Percentiles rank a stretch among this genome's conserved stretches.
phyloP scores from a whole-genome alignment of 2,888 invertebrate genomes.

The Oithona nana region DNA sequence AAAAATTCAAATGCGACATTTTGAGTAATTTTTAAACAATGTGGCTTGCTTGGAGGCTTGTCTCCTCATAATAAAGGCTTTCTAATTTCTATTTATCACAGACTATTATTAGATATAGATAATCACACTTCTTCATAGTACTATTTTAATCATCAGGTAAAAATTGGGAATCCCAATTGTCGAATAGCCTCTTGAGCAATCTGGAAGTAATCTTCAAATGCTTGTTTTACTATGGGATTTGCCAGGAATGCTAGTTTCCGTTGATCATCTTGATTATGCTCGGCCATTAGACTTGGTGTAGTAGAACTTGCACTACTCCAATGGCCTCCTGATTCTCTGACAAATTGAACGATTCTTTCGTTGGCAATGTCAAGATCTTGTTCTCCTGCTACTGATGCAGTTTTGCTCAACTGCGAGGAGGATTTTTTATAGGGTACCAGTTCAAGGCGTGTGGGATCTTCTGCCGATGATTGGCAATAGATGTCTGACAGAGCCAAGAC shows the following conservation, averaged over 20 bases:
- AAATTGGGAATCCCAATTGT: no score
- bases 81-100: no score
- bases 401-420: neutral
- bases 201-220: neutral
- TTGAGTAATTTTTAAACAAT: no score
- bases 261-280: neutral
- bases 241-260: neutral
- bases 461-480: neutral
- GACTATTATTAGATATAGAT: no score
- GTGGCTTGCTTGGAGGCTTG: no score
- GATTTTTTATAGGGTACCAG: neutral
- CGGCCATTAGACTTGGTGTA: neutral
- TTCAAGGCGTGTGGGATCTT: neutral
- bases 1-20: no score
- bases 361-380: neutral
- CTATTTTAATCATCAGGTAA: no score
- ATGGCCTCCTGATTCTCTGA: neutral
- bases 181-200: no score
- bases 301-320: neutral
- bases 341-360: neutral
- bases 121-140: no score
- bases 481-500: neutral
- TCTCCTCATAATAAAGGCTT: no score
- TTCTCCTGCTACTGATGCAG: neutral
- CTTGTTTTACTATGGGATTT: neutral